A percentile compares a stretch with the other conserved stretches of the same genome.
phyloP scores from a whole-genome alignment of 2,113 vertebrate genomes.

The Limnothrissa miodon region DNA sequence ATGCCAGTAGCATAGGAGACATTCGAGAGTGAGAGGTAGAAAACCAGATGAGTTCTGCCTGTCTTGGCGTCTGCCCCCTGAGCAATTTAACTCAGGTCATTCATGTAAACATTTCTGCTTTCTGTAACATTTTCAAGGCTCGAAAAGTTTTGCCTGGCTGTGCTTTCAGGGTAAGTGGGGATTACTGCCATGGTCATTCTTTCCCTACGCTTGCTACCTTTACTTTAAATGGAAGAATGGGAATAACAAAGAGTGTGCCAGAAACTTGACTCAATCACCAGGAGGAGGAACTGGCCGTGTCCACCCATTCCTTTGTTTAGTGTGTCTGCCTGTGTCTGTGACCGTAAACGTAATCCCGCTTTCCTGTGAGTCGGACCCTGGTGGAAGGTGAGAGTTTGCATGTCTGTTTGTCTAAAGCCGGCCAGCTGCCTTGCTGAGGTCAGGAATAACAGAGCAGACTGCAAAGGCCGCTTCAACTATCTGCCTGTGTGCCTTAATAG shows the following conservation, averaged over 20 bases:
- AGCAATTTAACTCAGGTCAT: neutral
- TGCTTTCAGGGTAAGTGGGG: neutral
- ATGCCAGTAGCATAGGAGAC: neutral
- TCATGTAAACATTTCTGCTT: slow-evolving; percentile 17
- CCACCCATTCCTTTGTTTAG: slow-evolving; percentile 26
- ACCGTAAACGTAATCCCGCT: slow-evolving; percentile 59
- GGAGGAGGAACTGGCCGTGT: neutral
- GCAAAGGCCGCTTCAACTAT: slow-evolving; percentile 10
- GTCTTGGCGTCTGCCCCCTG: neutral
- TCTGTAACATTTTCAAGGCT: neutral
- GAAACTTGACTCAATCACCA: slow-evolving; percentile 1
- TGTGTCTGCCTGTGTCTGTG: slow-evolving; percentile 29
- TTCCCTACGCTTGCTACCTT: neutral
- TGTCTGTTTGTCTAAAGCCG: slow-evolving; percentile 37
- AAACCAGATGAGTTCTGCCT: slow-evolving; percentile 2
- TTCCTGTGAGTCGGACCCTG: slow-evolving; percentile 49
- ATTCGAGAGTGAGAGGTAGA: neutral
- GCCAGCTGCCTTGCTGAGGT: slow-evolving; percentile 28
- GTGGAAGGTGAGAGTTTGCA: slow-evolving; percentile 55
- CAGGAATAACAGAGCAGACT: slow-evolving; percentile 28
- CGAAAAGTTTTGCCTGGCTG: slow-evolving; percentile 3
- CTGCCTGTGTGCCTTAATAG: neutral
- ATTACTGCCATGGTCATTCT: slow-evolving; percentile 7
- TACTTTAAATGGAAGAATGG: neutral
- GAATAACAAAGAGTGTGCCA: neutral